A percentile compares a stretch with the other conserved stretches of the same genome.
phyloP scores from a whole-genome alignment of 2,797 vertebrate genomes.

The Gorsachius magnificus region DNA sequence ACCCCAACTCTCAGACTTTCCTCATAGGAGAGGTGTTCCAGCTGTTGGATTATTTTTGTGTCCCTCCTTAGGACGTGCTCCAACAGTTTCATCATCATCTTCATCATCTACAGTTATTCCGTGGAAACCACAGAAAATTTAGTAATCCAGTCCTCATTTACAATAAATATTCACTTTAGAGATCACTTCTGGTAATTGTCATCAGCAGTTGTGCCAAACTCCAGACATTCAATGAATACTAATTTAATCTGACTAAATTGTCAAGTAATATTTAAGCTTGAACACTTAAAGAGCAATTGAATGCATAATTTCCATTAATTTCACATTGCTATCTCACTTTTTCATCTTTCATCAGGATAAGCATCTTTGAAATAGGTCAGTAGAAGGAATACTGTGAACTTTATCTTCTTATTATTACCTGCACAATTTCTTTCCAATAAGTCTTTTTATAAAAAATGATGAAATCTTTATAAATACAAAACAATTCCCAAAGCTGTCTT shows the following conservation, averaged over 20 bases:
- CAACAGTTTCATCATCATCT: neutral
- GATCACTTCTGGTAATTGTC: neutral
- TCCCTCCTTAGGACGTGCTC: neutral
- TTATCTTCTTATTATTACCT: neutral
- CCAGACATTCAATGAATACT: neutral
- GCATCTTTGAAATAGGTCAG: neutral
- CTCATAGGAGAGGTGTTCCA: neutral
- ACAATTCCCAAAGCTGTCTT: neutral
- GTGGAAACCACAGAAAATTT: neutral
- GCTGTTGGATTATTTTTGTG: neutral
- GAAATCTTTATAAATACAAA: neutral
- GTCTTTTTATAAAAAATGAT: neutral
- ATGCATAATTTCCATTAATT: neutral
- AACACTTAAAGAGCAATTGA: neutral
- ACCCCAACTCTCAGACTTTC: no score
- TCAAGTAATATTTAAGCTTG: constrained; percentile 6
- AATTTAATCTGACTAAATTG: neutral
- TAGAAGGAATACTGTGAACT: neutral
- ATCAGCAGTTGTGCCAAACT: neutral
- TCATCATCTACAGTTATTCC: neutral
- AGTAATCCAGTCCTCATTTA: neutral
- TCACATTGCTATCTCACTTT: neutral
- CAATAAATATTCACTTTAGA: neutral
- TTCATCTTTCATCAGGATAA: neutral
- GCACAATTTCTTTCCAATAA: neutral